Evolutionary conservation across 1,140 invertebrate genomes (phyloP), one percentile per base, ranked within the genome.

Genomic region (Lepidostoma basale): DNA sequence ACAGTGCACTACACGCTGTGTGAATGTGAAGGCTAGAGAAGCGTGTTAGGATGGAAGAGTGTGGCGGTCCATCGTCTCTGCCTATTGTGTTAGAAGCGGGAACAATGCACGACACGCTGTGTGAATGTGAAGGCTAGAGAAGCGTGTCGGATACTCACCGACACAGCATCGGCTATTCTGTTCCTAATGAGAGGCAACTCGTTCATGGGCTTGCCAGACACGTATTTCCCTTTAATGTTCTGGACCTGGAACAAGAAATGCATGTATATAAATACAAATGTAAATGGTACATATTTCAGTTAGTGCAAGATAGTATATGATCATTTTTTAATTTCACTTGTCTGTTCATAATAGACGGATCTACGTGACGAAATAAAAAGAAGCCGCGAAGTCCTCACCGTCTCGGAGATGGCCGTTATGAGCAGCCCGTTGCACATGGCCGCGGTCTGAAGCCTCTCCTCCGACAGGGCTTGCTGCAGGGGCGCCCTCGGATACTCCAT

Each of bases 111-210:
- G n/a, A n/a, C n/a, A n/a, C n/a, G n/a, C n/a, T n/a, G n/a, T n/a
- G n/a, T n/a, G n/a, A n/a, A n/a, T n/a, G n/a, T n/a, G n/a, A n/a
- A n/a, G n/a, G n/a, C n/a, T n/a, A n/a, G n/a, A n/a, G n/a, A n/a
- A n/a, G n/a, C n/a, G n/a, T n/a, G n/a, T n/a, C n/a, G n/a, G n/a
- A n/a, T n/a, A 36, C 33, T 45, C 2, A 60, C 39, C 3, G 62
- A 22, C 3, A 66, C 68, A 6, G 68, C 68, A 1, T 70, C 30
- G 0, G 54, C 22, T n/a, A 70, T 49, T 2, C 14, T 9, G 23
- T 62, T 30, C 52, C 56, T 52, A 9, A 65, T 18, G 18, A 65
- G 14, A 10, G 49, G 68, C 5, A 60, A 20, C 3, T 65, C 62
- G 0, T 12, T 30, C 49, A 45, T 16, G 6, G 62, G 54, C 18